Evolutionary conservation across 2,888 invertebrate species (phyloP).

Genomic region (Galerucella nymphaeae): DNA sequence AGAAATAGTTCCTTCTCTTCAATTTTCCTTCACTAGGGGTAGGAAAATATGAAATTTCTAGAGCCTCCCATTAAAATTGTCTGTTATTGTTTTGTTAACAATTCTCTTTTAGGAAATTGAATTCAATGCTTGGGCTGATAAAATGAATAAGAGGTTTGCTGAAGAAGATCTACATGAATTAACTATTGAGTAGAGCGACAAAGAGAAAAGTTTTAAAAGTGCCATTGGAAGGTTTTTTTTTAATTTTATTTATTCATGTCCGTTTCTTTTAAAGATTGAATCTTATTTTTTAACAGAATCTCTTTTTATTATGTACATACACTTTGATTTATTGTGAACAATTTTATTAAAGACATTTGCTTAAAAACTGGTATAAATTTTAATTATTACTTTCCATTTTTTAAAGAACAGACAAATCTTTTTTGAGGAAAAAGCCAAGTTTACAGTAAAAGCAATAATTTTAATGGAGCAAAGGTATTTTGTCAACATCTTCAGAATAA

Average conservation of each 20-base stretch:
- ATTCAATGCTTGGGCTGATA: slow-evolving; percentile 68
- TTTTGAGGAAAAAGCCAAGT: no score
- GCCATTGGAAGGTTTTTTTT: slow-evolving; percentile 10
- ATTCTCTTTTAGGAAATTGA: slow-evolving; percentile 62
- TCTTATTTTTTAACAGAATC: not conserved
- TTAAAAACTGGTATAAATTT: not conserved
- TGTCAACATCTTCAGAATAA: no score
- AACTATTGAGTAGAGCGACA: slow-evolving; percentile 65
- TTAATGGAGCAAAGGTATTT: no score
- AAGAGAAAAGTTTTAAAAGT: slow-evolving; percentile 25
- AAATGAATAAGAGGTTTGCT: slow-evolving; percentile 71
- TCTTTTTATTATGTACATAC: not conserved
- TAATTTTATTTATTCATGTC: not conserved
- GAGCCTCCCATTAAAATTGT: no score
- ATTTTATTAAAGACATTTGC: not conserved
- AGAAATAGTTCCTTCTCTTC: no score
- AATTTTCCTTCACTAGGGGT: no score
- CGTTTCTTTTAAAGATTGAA: not conserved
- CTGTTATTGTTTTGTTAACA: not conserved
- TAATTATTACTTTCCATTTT: no score
- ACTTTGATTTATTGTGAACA: not conserved
- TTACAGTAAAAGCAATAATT: no score
- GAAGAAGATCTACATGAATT: slow-evolving; percentile 68
- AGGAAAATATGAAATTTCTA: no score
- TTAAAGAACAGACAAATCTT: no score